These are phyloP conservation scores for Agonopterix alstromeriana DNA, from an alignment of 2,888 invertebrate species.

Conservation along the genomic window DNA sequence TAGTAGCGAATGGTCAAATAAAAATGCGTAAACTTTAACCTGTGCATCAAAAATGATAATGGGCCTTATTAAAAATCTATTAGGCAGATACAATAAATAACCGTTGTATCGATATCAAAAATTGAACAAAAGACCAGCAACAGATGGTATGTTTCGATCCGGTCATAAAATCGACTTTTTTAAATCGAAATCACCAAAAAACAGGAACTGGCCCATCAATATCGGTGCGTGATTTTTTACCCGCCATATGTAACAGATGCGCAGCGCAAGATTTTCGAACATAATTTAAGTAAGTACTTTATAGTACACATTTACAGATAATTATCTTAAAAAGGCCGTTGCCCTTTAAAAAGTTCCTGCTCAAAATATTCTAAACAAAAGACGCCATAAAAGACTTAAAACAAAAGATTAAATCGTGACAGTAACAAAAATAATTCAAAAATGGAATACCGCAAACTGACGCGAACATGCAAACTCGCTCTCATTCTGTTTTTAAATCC, in stretches of 20 bases:
- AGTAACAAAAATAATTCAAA: constrained; percentile 43
- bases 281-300: background rate
- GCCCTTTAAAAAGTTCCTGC: background rate
- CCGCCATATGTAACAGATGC: constrained; percentile 40
- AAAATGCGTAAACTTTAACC: no score
- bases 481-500: constrained; percentile 58
- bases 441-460: constrained; percentile 55
- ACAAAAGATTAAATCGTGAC: constrained; percentile 19
- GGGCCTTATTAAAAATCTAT: background rate
- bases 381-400: constrained; percentile 13
- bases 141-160: constrained; percentile 32
- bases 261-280: constrained; percentile 15
- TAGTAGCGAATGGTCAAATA: no score
- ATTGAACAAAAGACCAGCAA: constrained; percentile 17
- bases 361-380: constrained; percentile 1
- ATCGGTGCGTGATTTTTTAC: constrained; percentile 40
- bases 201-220: constrained; percentile 48
- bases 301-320: background rate
- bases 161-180: constrained; percentile 31
- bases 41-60: no score
- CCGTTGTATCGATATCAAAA: constrained; percentile 14
- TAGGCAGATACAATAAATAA: background rate
- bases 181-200: constrained; percentile 24
- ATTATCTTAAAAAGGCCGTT: no score
- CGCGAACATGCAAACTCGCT: constrained; percentile 63